Evolutionary conservation across 2,797 vertebrate species (phyloP).

Genomic region (Moxostoma hubbsi): DNA sequence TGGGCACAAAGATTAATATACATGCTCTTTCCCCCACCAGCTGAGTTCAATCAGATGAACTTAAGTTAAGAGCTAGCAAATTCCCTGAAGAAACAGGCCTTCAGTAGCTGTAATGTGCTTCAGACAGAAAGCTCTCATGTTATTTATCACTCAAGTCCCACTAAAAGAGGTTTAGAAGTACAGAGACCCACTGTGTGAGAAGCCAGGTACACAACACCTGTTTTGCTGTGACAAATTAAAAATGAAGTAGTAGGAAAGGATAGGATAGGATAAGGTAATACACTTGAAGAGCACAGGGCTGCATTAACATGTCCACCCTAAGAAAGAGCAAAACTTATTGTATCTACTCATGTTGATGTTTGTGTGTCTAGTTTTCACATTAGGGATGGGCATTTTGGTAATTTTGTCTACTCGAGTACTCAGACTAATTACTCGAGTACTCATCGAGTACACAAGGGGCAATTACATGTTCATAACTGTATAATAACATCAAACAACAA

Average conservation of each 20-base stretch:
- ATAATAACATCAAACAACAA: no score
- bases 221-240: neutral
- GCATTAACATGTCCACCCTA: no score
- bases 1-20: constrained; percentile 43
- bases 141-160: constrained; percentile 28
- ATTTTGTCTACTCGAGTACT: no score
- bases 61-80: constrained; percentile 25
- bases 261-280: neutral
- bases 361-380: no score
- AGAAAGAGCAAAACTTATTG: no score
- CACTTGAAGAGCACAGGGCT: neutral
- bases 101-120: constrained; percentile 32
- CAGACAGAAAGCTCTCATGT: constrained; percentile 16
- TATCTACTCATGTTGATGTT: no score
- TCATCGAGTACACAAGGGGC: no score
- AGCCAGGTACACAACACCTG: constrained; percentile 28
- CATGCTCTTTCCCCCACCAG: constrained; percentile 21
- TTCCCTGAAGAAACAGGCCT: constrained; percentile 11
- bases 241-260: neutral
- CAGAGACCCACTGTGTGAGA: neutral
- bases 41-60: constrained; percentile 41
- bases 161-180: constrained; percentile 34
- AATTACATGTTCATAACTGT: no score
- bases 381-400: no score
- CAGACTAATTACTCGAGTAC: no score